Percentiles rank a stretch among this genome's conserved stretches.
phyloP scores from a whole-genome alignment of 2,113 vertebrate genomes.

The Dolichallabes microphthalmus region DNA sequence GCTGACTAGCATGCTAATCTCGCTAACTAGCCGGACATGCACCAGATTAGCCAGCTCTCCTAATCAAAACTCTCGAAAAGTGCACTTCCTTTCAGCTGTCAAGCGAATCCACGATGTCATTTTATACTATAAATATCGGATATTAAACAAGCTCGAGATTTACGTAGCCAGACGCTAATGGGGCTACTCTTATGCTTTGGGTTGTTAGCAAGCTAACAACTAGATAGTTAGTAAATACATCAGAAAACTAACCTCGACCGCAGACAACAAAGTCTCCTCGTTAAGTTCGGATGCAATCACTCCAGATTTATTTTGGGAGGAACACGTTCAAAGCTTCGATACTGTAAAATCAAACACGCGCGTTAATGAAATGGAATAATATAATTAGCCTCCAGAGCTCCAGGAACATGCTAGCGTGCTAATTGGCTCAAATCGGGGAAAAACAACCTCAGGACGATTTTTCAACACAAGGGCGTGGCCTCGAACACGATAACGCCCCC shows the following conservation, averaged over 20 bases:
- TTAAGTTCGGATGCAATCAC: conserved; percentile 3
- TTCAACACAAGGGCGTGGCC: conserved; percentile 7
- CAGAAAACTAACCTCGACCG: conserved; percentile 50
- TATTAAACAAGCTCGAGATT: not conserved
- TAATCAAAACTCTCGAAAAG: not conserved
- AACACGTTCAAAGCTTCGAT: not conserved
- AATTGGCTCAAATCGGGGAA: conserved; percentile 17
- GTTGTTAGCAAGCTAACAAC: conserved; percentile 4
- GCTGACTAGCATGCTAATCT: not conserved
- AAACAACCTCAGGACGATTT: conserved; percentile 29
- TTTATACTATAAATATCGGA: not conserved
- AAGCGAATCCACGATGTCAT: not conserved
- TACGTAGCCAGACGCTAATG: not conserved
- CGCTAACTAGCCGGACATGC: conserved; percentile 12
- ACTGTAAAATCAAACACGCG: not conserved
- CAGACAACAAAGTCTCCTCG: conserved; percentile 31
- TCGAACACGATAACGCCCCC: not conserved
- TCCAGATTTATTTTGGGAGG: not conserved
- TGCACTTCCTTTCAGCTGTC: not conserved
- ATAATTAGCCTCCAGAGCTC: conserved; percentile 22
- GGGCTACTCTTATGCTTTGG: not conserved
- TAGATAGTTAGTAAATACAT: conserved; percentile 40
- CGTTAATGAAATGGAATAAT: conserved; percentile 26
- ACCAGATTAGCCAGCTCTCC: not conserved
- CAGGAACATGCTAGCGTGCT: conserved; percentile 34